Percentiles rank a stretch among this genome's conserved stretches.
phyloP scores from a whole-genome alignment of 2,113 vertebrate genomes.

The Microcebus tavaratra region DNA sequence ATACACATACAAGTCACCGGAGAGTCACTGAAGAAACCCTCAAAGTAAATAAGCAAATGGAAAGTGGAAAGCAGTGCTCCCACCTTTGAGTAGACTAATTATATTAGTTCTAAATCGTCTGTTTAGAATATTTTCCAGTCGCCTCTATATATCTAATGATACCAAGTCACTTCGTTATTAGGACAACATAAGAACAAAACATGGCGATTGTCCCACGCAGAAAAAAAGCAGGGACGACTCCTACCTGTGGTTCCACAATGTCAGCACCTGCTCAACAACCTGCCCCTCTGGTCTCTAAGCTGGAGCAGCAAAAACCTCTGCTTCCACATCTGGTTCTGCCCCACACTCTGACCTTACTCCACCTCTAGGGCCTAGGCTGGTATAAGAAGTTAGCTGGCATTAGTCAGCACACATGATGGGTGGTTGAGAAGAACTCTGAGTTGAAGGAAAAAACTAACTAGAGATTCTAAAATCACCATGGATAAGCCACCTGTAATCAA shows the following conservation, averaged over 20 bases:
- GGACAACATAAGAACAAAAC: neutral
- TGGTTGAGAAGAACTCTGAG: neutral
- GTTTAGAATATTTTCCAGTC: neutral
- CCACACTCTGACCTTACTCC: neutral
- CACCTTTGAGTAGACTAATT: neutral
- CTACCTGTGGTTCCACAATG: neutral
- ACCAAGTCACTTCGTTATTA: neutral
- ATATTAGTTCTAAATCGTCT: neutral
- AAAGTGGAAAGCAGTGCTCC: neutral
- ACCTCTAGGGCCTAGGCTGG: neutral
- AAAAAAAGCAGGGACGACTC: neutral
- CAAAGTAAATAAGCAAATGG: neutral
- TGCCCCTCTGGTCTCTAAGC: neutral
- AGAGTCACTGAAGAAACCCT: neutral
- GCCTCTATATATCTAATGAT: neutral
- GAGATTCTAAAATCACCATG: neutral
- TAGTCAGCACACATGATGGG: neutral
- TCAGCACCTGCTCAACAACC: neutral
- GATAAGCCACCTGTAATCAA: neutral
- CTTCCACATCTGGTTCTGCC: neutral
- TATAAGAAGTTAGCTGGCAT: neutral
- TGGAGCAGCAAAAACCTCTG: neutral
- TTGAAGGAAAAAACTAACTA: neutral
- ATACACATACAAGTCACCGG: neutral
- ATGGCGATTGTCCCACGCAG: accelerated